phyloP scores from a whole-genome alignment of 2,797 vertebrate species.

The Leptodactylus fallax region DNA sequence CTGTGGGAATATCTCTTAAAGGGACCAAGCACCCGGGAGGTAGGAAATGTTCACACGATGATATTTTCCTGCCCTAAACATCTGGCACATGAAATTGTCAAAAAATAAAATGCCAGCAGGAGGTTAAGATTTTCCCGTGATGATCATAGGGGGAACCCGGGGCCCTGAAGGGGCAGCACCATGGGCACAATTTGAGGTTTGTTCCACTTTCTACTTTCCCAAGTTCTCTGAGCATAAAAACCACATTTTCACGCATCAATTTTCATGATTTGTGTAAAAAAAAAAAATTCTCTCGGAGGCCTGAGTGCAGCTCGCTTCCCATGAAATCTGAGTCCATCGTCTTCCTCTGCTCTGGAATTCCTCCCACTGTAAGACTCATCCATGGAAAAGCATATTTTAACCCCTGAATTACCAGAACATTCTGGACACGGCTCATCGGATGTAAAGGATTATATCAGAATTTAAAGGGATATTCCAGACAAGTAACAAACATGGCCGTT shows the following conservation, averaged over 20 bases:
- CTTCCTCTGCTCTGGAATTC: slow-evolving; percentile 48
- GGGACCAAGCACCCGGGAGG: background rate
- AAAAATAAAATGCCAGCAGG: background rate
- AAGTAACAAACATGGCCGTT: background rate
- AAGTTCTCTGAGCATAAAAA: slow-evolving; percentile 8
- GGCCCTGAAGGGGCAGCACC: slow-evolving; percentile 18
- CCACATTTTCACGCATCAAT: slow-evolving; percentile 55
- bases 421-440: too few relatives aligned
- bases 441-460: background rate
- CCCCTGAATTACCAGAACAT: background rate
- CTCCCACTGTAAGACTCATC: slow-evolving; percentile 35
- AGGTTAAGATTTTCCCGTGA: slow-evolving; percentile 8
- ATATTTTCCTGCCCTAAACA: slow-evolving; percentile 2
- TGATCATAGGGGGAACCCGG: background rate
- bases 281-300: slow-evolving; percentile 24
- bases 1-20: background rate
- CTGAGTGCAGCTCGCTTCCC: slow-evolving; percentile 42
- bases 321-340: slow-evolving; percentile 52
- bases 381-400: slow-evolving; percentile 25
- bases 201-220: slow-evolving; percentile 36
- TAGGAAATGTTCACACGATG: background rate
- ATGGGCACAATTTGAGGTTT: slow-evolving; percentile 13
- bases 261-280: slow-evolving; percentile 55
- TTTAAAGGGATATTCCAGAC: background rate
- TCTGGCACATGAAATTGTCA: slow-evolving; percentile 31